Evolutionary conservation across 2,797 vertebrate species (phyloP), one percentile per base, ranked within the genome.

Genomic region (Enteromius trimaculatus): DNA sequence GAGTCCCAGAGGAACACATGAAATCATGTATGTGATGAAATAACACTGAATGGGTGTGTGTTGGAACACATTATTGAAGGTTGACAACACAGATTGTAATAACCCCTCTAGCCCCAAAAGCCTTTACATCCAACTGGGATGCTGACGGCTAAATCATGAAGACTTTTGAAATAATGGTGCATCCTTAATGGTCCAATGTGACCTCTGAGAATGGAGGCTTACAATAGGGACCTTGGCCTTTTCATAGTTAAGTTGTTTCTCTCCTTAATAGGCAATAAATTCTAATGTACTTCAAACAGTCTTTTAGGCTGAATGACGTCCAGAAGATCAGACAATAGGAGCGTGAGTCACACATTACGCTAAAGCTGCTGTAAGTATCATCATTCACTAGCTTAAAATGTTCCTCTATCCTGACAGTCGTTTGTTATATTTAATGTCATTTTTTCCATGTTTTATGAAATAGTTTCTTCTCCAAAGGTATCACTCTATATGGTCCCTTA

Each of bases 1-100:
- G n/a, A 37, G 78, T 86, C 88, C 77, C 85, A 53, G 84, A 85
- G 37, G 79, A 86, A 86, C 49, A 26, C 74, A 79, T 84, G 81
- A 83, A 83, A 68, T 86, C 80, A 82, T 82, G 84, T 85, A 80
- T 86, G 71, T 80, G 82, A 81, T 77, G 82, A 83, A 89, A 84
- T 82, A 79, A 82, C 55, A 72, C 29, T 72, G 37, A 68, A 68
- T 80, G 71, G 70, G 51, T 79, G 78, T 69, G 76, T 39, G 13
- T 80, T 65, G 39, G 47, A 51, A 51, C 70, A 74, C 66, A 85
- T 85, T 72, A 66, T 65, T 82, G 21, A 78, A 78, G n/a, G 53
- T 39, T 86, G 76, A 82, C 60, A 69, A 65, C 29, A 76, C 44
- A 34, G 81, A 76, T 68, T 80, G 68, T 42, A 79, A 78, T 70